These are phyloP conservation scores for Rhopalosiphum maidis DNA, from an alignment of 1,140 invertebrate genomes.

Conservation along the genomic window DNA sequence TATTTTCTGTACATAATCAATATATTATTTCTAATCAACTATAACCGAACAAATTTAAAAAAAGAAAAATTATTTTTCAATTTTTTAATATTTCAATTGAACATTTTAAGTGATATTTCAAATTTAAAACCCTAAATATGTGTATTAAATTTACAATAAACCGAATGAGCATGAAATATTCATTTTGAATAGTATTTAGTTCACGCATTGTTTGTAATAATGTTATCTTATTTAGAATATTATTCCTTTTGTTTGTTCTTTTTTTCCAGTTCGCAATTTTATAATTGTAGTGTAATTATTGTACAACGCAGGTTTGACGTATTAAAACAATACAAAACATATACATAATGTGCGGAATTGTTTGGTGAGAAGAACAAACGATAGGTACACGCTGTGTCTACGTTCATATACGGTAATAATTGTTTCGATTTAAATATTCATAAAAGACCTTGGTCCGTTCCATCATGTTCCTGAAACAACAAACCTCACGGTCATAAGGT, in stretches of 20 bases:
- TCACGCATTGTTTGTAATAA: not conserved
- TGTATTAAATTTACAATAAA: not conserved
- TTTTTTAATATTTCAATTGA: too few relatives aligned
- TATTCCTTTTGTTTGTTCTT: not conserved
- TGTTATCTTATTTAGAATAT: not conserved
- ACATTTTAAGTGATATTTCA: too few relatives aligned
- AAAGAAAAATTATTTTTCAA: too few relatives aligned
- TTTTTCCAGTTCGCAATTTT: not conserved
- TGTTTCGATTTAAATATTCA: not conserved
- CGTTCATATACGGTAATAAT: not conserved
- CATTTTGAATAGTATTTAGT: not conserved
- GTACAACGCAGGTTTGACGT: too few relatives aligned
- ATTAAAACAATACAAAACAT: not conserved
- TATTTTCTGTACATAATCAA: too few relatives aligned
- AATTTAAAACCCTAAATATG: too few relatives aligned
- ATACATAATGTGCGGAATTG: not conserved
- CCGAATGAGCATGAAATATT: not conserved
- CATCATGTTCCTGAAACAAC: not conserved
- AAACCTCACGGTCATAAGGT: not conserved
- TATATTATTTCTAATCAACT: too few relatives aligned
- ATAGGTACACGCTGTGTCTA: not conserved
- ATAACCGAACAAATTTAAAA: too few relatives aligned
- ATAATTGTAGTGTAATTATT: not conserved
- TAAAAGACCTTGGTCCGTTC: not conserved
- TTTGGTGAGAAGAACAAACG: constrained; percentile 2